A percentile compares a stretch with the other conserved stretches of the same genome.
Evolutionary conservation across 2,113 vertebrate species (phyloP).

Genomic region (Apodemus sylvaticus): DNA sequence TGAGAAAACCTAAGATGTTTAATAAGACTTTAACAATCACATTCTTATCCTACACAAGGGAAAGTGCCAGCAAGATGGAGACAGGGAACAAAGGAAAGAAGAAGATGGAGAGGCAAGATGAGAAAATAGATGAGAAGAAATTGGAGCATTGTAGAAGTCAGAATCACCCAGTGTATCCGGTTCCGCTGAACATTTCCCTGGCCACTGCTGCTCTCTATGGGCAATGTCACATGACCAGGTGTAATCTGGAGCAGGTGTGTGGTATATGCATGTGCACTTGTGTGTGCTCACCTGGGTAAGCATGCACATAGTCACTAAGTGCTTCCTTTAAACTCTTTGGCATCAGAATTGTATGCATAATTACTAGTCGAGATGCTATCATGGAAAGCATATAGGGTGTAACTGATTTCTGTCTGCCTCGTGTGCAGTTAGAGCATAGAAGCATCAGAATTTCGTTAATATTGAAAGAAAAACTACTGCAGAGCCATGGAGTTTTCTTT

Average conservation of each 20-base stretch:
- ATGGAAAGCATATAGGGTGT: slow-evolving; percentile 75
- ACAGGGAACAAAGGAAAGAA: not conserved
- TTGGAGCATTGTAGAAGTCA: not conserved
- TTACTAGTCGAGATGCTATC: slow-evolving; percentile 79
- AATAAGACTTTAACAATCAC: not conserved
- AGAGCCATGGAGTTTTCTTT: not conserved
- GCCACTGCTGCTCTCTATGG: slow-evolving; percentile 40
- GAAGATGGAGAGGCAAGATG: not conserved
- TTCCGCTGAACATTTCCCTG: slow-evolving; percentile 62
- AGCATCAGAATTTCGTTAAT: slow-evolving; percentile 52
- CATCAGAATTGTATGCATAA: slow-evolving; percentile 31
- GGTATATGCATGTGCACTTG: slow-evolving; percentile 28
- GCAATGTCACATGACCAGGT: slow-evolving; percentile 68
- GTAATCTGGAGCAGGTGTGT: not conserved
- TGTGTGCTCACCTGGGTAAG: slow-evolving; percentile 40
- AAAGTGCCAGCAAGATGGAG: not conserved
- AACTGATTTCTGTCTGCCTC: not conserved
- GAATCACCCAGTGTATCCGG: slow-evolving; percentile 22
- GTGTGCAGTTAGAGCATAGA: slow-evolving; percentile 51
- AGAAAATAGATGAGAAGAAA: slow-evolving; percentile 41
- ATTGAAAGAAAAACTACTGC: slow-evolving; percentile 27
- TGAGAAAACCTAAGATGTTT: not conserved
- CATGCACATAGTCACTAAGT: not conserved
- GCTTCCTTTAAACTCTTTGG: slow-evolving; percentile 67
- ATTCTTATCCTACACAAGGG: not conserved